Percentiles rank a stretch among this genome's conserved stretches.
Conservation (phyloP, 2,888 invertebrate species). For the Brenthis daphne region DNA sequence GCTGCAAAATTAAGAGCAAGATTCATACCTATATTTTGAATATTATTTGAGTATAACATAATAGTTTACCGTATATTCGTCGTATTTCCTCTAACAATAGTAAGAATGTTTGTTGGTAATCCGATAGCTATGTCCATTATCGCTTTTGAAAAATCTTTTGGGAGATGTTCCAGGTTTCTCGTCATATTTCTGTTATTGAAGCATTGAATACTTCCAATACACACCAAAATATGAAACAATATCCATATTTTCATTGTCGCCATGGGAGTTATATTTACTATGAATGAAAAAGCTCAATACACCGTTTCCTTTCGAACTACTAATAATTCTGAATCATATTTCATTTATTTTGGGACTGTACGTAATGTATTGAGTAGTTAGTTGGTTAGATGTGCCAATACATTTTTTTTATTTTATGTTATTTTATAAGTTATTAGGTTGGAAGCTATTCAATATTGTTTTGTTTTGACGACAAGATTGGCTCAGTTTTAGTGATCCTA, state of each 20-base stretch:
- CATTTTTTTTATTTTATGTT: no score
- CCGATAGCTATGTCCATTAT: constrained; percentile 71
- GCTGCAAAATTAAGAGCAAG: no score
- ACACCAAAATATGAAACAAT: constrained; percentile 17
- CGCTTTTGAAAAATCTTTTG: constrained; percentile 63
- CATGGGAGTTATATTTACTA: neutral
- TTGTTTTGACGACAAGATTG: no score
- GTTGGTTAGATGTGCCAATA: constrained; percentile 22
- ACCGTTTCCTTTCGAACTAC: constrained; percentile 9
- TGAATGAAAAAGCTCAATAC: constrained; percentile 6
- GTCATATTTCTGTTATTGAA: constrained; percentile 63
- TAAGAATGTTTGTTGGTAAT: constrained; percentile 61
- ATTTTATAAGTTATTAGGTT: no score
- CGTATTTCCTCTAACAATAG: constrained; percentile 69
- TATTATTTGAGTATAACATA: constrained; percentile 3
- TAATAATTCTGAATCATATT: constrained; percentile 31
- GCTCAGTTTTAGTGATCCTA: no score
- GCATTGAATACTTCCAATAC: constrained; percentile 34
- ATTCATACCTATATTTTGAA: no score
- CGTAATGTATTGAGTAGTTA: constrained; percentile 15
- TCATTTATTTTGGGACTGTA: constrained; percentile 23
- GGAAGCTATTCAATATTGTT: no score
- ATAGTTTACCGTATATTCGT: constrained; percentile 62
- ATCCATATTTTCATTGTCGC: constrained; percentile 10
- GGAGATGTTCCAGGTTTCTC: constrained; percentile 54